These are phyloP conservation scores for Datnioides undecimradiatus DNA, from an alignment of 2,113 vertebrate genomes.

Conservation along the genomic window DNA sequence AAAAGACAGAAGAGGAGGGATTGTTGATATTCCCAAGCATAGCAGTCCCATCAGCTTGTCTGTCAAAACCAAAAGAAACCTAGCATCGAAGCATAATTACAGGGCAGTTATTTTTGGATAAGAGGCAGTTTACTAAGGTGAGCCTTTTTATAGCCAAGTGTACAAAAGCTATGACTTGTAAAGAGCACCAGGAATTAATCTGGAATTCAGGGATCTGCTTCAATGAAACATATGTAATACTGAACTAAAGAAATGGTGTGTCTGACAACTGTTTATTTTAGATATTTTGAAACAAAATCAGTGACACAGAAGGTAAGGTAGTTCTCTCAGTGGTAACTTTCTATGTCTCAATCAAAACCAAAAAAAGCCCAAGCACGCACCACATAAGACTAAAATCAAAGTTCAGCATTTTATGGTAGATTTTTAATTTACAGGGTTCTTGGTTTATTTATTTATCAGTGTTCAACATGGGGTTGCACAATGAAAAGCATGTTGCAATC, in stretches of 20 bases:
- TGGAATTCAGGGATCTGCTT: neutral
- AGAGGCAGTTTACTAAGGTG: slow-evolving; percentile 51
- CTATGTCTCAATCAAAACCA: neutral
- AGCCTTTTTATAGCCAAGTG: slow-evolving; percentile 43
- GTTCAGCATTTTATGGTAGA: neutral
- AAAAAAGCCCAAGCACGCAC: neutral
- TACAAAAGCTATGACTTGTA: slow-evolving; percentile 32
- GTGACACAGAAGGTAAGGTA: neutral
- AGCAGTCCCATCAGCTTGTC: slow-evolving; percentile 16
- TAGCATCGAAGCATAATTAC: slow-evolving; percentile 59
- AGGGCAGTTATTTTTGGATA: slow-evolving; percentile 66
- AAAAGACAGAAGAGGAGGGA: neutral
- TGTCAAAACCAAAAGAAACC: slow-evolving; percentile 61
- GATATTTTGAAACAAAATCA: slow-evolving; percentile 10
- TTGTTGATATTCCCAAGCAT: slow-evolving; percentile 31
- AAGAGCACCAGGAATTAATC: slow-evolving; percentile 24
- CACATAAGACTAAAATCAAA: neutral
- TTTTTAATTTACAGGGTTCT: neutral
- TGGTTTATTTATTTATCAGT: too few relatives aligned
- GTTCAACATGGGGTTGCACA: too few relatives aligned
- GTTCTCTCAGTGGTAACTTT: neutral
- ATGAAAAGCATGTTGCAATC: neutral
- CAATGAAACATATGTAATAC: neutral
- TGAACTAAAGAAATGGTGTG: neutral
- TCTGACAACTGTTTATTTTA: neutral